A percentile compares a stretch with the other conserved stretches of the same genome.
Conservation (phyloP, 2,888 invertebrate genomes). For the Drosophila flavopinicola region DNA sequence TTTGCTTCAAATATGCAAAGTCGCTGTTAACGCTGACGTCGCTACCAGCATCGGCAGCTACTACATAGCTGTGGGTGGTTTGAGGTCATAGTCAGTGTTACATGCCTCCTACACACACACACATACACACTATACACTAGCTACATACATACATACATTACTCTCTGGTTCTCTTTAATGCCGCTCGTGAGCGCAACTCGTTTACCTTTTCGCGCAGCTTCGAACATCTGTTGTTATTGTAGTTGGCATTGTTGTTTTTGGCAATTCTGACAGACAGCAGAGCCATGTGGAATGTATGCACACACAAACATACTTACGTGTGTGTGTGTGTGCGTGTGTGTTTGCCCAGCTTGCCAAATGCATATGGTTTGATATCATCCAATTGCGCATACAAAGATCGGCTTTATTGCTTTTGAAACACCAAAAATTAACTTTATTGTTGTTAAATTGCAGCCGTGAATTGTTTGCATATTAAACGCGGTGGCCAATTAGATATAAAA, state of each 20-base stretch:
- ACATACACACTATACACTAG: slow-evolving; percentile 12
- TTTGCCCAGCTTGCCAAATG: slow-evolving; percentile 19
- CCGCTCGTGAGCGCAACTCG: slow-evolving; percentile 65
- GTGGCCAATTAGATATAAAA: slow-evolving; percentile 42
- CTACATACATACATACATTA: slow-evolving; percentile 50
- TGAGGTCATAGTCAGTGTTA: slow-evolving; percentile 72
- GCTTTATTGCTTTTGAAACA: slow-evolving; percentile 51
- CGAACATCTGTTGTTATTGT: slow-evolving; percentile 72
- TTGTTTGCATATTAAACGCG: slow-evolving; percentile 38
- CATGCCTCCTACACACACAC: slow-evolving; percentile 51
- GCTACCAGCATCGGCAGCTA: slow-evolving; percentile 31
- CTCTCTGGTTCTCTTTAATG: slow-evolving; percentile 44
- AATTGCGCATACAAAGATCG: slow-evolving; percentile 48
- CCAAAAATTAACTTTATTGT: slow-evolving; percentile 35
- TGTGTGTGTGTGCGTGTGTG: background rate
- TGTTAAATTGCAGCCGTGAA: slow-evolving; percentile 45
- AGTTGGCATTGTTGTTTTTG: slow-evolving; percentile 54
- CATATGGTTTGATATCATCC: slow-evolving; percentile 60
- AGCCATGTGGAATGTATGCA: slow-evolving; percentile 55
- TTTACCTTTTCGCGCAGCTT: slow-evolving; percentile 70
- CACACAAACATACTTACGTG: background rate
- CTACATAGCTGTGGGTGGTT: slow-evolving; percentile 66
- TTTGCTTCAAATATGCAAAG: slow-evolving; percentile 52
- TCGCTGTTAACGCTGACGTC: slow-evolving; percentile 32
- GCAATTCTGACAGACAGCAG: slow-evolving; percentile 57